Base-by-base conservation (phyloP, 2,113 vertebrate species). In the Blennius ocellaris region DNA sequence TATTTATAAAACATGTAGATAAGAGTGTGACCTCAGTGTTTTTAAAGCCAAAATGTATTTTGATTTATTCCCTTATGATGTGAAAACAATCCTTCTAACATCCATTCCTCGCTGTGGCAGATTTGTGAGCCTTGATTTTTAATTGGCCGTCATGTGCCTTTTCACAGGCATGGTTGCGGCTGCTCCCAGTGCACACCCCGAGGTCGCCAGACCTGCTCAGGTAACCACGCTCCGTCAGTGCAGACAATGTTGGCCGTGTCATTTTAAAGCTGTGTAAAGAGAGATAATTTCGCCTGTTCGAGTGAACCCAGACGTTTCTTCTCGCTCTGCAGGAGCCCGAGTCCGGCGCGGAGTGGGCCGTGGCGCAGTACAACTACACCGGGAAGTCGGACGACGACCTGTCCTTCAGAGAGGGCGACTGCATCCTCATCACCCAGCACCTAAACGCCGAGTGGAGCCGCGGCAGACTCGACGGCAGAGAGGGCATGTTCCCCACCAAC, bases 401-500 rank as follows among this genome's bases (percentile, higher is more conserved):
- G 8, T 77, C 96, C 53, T 96, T 99, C 78, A 90, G 72, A 78
- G 92, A 93, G 62, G 97, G 97, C 44, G 96, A 98, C 77, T 65
- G 64, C 21, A 97, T 99, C 84, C 94, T 95, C 71, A 75, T 99
- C 79, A 93, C 93, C 0, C 88, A 94, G 51, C 95, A 81, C 0
- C 38, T 98, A 0, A 93, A 97, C 52, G 53, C 83, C 0, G 94
- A 96, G 39, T 99, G 98, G 98, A 95, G 93, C 82, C 86, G 69
- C 43, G 98, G 97, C 49, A 92, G 92, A 58, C 85, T 97, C 61
- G 93, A 91, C 0, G 94, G 92, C 73, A 94, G 82, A 58, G 96
- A 98, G 71, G 98, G 97, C 2, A 89, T 96, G 75, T 97, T 99
- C 83, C 97, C 98, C 0, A 88, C 82, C 0, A 90, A 92, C 12